Evolutionary conservation across 2,888 invertebrate genomes (phyloP), one percentile per base, ranked within the genome.

Genomic region (Zygaena filipendulae): DNA sequence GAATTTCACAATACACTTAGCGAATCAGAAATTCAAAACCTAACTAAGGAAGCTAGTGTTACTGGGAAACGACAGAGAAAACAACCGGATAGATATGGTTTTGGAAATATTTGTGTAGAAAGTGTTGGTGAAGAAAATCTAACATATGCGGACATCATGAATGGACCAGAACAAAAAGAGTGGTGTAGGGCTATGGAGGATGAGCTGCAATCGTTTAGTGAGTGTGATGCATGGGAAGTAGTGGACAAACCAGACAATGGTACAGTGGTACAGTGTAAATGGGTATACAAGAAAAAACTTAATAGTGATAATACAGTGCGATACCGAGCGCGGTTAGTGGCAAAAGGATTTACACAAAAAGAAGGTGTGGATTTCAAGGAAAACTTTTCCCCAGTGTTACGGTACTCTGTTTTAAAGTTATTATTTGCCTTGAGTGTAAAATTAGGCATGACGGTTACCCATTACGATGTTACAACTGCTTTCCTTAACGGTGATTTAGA

Each of bases 191-290:
- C 43, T 6, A 32, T 42, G 21, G 1, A 25, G 11, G 40, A 38
- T 4, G 44, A 42, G 13, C 21, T 42, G 4, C 21, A 42, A 18
- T 35, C 32, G 6, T 43, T 46, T 19, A 21, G 35, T 9, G 40
- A 46, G 4, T 44, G 42, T 20, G 19, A 40, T 16, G 36, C 38
- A 1, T 49, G 43, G 43, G 42, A 39, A 7, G 2, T 45, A 0
- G 36, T 32, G n/a, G 34, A 43, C 12, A 13, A 3, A 2, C 40
- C 40, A 18, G 6, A 13, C 5, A 25, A 29, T 10, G 28, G n/a
- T n/a, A 30, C 25, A 12, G 22, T 41, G 19, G 36, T 44, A 2
- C 19, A 45, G 20, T 33, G 34, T 18, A 44, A 30, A 26, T 44
- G 40, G 40, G 40, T 40, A 8, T 28, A 30, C 8, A 38, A 32